These are phyloP conservation scores for Akabosia matsudoensis DNA, from an alignment of 1,140 invertebrate species.

Conservation along the genomic window DNA sequence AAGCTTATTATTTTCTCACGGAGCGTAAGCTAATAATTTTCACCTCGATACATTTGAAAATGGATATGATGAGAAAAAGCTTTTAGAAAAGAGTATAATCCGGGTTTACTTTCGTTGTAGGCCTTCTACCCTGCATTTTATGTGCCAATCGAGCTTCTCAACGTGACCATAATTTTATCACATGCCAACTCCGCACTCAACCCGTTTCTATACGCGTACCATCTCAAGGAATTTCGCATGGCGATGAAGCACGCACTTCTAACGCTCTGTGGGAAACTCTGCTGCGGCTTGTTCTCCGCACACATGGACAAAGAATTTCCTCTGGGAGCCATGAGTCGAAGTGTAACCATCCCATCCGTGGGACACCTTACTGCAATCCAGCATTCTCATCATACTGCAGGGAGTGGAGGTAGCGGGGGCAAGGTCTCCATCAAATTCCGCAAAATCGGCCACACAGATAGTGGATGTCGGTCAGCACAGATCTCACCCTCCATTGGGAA, in stretches of 20 bases:
- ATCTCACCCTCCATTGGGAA: neutral
- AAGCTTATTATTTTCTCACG: too few relatives aligned
- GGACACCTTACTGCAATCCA: slow-evolving; percentile 33
- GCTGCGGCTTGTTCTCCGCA: slow-evolving; percentile 38
- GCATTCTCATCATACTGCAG: too few relatives aligned
- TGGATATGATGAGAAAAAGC: too few relatives aligned
- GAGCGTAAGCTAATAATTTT: too few relatives aligned
- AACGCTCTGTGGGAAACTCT: slow-evolving; percentile 32
- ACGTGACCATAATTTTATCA: slow-evolving; percentile 80
- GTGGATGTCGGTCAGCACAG: neutral
- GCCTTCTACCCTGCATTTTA: slow-evolving; percentile 69
- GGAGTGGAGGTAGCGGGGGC: too few relatives aligned
- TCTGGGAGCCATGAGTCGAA: slow-evolving; percentile 38
- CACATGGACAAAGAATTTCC: slow-evolving; percentile 31
- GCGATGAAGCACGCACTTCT: slow-evolving; percentile 43
- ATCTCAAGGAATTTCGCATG: slow-evolving; percentile 72
- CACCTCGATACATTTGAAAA: too few relatives aligned
- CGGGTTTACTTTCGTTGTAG: slow-evolving; percentile 34
- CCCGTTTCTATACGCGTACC: slow-evolving; percentile 83
- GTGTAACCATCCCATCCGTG: slow-evolving; percentile 44
- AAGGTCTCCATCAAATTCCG: slow-evolving; percentile 42
- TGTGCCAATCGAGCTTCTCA: slow-evolving; percentile 65
- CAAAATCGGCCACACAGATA: neutral
- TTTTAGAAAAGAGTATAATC: too few relatives aligned
- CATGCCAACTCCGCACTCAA: slow-evolving; percentile 86